Percentiles rank a stretch among this genome's conserved stretches.
Conservation (phyloP, 2,888 invertebrate genomes). For the Spialia ferax region DNA sequence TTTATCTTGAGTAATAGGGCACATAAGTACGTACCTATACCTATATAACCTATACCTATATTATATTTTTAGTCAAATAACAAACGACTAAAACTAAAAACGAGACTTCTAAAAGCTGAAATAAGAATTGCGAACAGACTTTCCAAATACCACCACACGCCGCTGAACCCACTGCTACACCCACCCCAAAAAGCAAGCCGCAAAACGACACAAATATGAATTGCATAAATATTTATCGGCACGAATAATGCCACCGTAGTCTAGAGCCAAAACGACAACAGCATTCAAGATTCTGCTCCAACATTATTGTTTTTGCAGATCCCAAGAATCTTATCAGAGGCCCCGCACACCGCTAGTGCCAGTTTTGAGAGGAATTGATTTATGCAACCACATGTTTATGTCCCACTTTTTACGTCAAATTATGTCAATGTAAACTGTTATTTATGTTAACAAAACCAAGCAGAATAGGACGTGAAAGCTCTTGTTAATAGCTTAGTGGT, state of each 20-base stretch:
- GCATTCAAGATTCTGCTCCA: constrained; percentile 71
- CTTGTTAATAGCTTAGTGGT: constrained; percentile 44
- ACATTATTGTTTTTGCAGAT: constrained; percentile 82
- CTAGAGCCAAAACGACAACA: constrained; percentile 67
- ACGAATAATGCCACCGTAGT: constrained; percentile 71
- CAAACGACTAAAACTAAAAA: too few species aligned
- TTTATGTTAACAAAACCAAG: constrained; percentile 45
- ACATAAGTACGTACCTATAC: too few species aligned
- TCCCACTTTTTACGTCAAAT: constrained; percentile 49
- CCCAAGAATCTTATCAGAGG: constrained; percentile 68
- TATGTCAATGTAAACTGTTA: constrained; percentile 47
- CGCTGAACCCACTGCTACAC: too few species aligned
- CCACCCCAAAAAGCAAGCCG: constrained; percentile 19
- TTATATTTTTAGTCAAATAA: too few species aligned
- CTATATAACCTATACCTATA: too few species aligned
- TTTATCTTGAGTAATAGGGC: too few species aligned
- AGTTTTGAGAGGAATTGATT: constrained; percentile 63
- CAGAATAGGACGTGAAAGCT: constrained; percentile 45
- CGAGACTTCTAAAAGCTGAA: too few species aligned
- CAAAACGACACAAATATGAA: constrained; percentile 65
- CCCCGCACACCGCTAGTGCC: constrained; percentile 75
- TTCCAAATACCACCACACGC: constrained; percentile 1
- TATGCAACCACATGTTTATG: constrained; percentile 49
- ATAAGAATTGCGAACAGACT: neutral
- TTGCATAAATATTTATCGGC: constrained; percentile 82